Evolutionary conservation across 2,888 invertebrate species (phyloP).

Genomic region (Drosophila yooni): DNA sequence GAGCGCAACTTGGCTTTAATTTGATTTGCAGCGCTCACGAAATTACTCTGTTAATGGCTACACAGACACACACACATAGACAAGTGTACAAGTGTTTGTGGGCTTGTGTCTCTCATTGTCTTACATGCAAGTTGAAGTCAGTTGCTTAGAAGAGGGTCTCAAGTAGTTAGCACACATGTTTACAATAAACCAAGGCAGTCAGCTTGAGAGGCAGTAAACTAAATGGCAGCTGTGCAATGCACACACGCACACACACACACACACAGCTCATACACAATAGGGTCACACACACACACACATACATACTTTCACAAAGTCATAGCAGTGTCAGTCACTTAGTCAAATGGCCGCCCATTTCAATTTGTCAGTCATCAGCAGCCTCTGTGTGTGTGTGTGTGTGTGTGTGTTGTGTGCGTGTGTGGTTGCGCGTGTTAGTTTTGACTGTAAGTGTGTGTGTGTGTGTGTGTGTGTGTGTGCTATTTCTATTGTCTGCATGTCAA

Average conservation of each 20-base stretch:
- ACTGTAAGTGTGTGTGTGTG: neutral
- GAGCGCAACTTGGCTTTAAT: constrained; percentile 34
- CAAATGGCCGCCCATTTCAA: constrained; percentile 67
- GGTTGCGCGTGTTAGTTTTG: too few relatives aligned
- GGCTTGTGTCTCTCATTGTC: constrained; percentile 44
- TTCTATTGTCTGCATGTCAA: constrained; percentile 76
- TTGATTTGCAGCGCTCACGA: constrained; percentile 38
- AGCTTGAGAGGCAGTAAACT: constrained; percentile 66
- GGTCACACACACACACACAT: constrained; percentile 6
- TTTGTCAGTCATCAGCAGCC: constrained; percentile 72
- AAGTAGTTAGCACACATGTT: constrained; percentile 76
- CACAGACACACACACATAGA: neutral
- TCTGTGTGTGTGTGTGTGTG: constrained; percentile 1
- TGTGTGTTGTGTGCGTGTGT: constrained; percentile 5
- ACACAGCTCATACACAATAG: constrained; percentile 3
- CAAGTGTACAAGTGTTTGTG: constrained; percentile 10
- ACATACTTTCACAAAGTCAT: constrained; percentile 14
- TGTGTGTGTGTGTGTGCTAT: constrained; percentile 36
- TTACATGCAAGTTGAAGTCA: constrained; percentile 34
- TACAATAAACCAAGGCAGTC: constrained; percentile 76
- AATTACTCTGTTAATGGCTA: constrained; percentile 42
- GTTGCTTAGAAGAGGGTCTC: constrained; percentile 36
- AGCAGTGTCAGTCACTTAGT: constrained; percentile 68
- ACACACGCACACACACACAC: constrained; percentile 22
- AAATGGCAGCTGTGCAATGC: constrained; percentile 62